Base-by-base conservation (phyloP, 1,140 invertebrate species). In the Drosophila bipectinata region DNA sequence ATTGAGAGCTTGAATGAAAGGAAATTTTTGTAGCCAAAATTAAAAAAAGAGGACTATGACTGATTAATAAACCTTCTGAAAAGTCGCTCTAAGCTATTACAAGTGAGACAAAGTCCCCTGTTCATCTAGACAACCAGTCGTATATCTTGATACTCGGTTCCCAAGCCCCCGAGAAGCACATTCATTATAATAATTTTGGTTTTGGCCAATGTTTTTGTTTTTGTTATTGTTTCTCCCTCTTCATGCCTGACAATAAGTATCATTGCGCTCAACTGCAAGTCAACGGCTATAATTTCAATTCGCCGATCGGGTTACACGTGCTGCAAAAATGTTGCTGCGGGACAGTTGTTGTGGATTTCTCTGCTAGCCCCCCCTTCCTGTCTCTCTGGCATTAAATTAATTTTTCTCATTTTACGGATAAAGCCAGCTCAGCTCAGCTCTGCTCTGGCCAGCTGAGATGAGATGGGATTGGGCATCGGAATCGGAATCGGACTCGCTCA, bases 331-430 rank as follows among this genome's bases (percentile, higher is more conserved):
- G 63, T 34, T 79, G 61, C 55, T 55, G 52, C 45, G 61, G 67
- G 39, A 53, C 63, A 53, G 30, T 41, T 55, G 41, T 4, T 63
- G 52, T 30, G 10, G 53, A 48, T 58, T 48, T 48, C 37, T 79
- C 48, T 4, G 26, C 26, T 28, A 6, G 26, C 26, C 69, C 67
- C 56, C 75, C 54, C 54, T 68, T 58, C 55, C 73, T 59, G 54
- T 64, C 58, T 68, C 62, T 77, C 63, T 77, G 81, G 82, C 82
- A 88, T 87, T 87, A 87, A 87, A 87, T 87, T 87, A 87, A 87
- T 87, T 87, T 72, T 73, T 72, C 83, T 83, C 83, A 87, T 85
- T 85, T 85, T 73, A 62, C 67, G 48, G 59, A 84, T 63, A 72
- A 60, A 60, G 58, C 59, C 34, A 62, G 41, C 64, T 18, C 15